Percentiles rank a stretch among this genome's conserved stretches.
These are phyloP conservation scores for Macrotus californicus DNA, from an alignment of 2,113 vertebrate genomes.

Conservation along the genomic window DNA sequence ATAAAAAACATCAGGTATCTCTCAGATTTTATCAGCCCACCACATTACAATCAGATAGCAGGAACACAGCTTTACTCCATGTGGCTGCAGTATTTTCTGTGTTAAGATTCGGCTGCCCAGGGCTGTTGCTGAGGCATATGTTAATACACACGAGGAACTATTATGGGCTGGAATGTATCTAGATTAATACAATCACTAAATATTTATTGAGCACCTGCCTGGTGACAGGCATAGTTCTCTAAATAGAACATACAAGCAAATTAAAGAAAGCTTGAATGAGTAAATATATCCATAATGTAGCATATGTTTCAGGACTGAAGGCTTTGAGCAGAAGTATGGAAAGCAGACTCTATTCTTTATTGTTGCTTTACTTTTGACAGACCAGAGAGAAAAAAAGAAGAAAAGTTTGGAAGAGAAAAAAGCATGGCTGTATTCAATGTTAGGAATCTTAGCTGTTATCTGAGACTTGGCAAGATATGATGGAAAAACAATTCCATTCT, in stretches of 20 bases:
- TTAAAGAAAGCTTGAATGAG: slow-evolving; percentile 19
- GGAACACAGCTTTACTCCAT: neutral
- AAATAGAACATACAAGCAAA: neutral
- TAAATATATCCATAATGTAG: neutral
- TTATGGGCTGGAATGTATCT: neutral
- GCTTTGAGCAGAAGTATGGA: neutral
- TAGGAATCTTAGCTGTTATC: neutral
- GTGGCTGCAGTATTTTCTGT: neutral
- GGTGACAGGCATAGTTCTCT: neutral
- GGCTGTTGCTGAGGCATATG: neutral
- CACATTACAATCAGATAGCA: neutral
- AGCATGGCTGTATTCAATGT: neutral
- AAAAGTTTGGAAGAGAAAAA: neutral
- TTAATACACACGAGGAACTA: neutral
- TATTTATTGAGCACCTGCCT: neutral
- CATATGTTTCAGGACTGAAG: neutral
- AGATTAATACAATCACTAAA: slow-evolving; percentile 1
- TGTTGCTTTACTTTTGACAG: neutral
- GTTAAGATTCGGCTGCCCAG: neutral
- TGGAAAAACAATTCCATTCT: neutral
- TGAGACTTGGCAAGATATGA: neutral
- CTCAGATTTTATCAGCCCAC: neutral
- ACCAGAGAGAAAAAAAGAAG: neutral
- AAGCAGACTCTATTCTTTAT: neutral
- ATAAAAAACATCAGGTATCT: neutral